Evolutionary conservation across 2,113 vertebrate genomes (phyloP).

Genomic region (Willisornis vidua): DNA sequence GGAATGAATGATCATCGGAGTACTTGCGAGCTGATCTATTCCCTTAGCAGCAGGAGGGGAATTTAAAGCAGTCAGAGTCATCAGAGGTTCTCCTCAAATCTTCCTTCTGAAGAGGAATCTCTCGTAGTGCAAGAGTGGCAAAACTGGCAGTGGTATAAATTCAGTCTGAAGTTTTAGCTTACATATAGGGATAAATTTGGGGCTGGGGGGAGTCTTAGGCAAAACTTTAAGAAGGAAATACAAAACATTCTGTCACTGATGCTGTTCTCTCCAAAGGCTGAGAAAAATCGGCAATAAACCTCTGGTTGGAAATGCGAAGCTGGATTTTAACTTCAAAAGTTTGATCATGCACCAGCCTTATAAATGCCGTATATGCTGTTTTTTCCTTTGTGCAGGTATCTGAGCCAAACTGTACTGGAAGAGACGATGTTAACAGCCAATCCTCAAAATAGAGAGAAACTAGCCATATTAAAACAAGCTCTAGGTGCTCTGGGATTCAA

Average conservation of each 20-base stretch:
- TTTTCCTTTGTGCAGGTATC: conserved; percentile 76
- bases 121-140: neutral
- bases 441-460: conserved; percentile 82
- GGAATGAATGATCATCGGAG: neutral
- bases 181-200: neutral
- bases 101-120: neutral
- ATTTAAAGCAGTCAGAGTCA: neutral
- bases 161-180: neutral
- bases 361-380: neutral
- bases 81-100: neutral
- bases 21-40: neutral
- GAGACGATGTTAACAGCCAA: conserved; percentile 70
- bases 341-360: neutral
- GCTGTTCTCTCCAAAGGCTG: neutral
- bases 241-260: neutral
- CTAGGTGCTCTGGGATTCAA: conserved; percentile 86
- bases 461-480: conserved; percentile 84
- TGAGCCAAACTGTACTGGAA: conserved; percentile 69
- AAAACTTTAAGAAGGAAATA: neutral
- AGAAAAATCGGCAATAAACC: neutral
- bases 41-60: neutral
- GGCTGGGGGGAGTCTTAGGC: neutral
- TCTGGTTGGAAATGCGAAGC: neutral
- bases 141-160: neutral
- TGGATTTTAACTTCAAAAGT: neutral